phyloP scores from a whole-genome alignment of 2,888 invertebrate species.

The Diadromus collaris region DNA sequence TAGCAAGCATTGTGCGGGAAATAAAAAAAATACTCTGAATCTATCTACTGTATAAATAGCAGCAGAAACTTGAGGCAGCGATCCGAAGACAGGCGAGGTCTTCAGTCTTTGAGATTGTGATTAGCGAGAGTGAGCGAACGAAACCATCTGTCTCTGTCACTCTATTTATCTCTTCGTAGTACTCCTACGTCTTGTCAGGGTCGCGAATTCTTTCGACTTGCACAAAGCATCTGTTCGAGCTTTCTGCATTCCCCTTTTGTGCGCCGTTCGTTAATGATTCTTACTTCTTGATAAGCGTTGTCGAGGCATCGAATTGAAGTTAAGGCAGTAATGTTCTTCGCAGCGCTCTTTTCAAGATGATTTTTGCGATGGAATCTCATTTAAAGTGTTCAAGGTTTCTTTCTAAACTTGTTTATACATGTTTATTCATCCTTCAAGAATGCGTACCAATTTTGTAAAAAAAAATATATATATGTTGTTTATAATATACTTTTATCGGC shows the following conservation, averaged over 20 bases:
- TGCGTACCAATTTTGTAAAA: no score
- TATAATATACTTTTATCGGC: no score
- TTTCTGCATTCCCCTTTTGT: not conserved
- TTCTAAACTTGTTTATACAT: no score
- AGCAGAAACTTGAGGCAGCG: slow-evolving; percentile 12
- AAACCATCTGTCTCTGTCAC: not conserved
- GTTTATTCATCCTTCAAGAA: no score
- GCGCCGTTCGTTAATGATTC: slow-evolving; percentile 11
- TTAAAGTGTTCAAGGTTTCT: no score
- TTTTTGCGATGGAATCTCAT: no score
- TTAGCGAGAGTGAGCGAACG: not conserved
- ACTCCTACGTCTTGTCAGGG: slow-evolving; percentile 12
- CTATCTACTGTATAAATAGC: slow-evolving; percentile 32
- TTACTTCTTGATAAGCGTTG: slow-evolving; percentile 41
- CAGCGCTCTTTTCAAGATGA: no score
- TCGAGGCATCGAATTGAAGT: not conserved
- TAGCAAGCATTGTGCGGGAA: slow-evolving; percentile 5
- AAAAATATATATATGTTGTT: no score
- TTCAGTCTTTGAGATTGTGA: slow-evolving; percentile 20
- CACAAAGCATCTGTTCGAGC: slow-evolving; percentile 10
- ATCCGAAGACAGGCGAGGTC: slow-evolving; percentile 9
- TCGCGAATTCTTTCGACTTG: slow-evolving; percentile 5
- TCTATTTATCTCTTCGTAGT: not conserved
- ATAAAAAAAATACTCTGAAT: slow-evolving; percentile 13
- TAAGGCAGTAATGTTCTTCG: no score